Conservation (phyloP, 2,888 invertebrate species). For the Nomada fucata region DNA sequence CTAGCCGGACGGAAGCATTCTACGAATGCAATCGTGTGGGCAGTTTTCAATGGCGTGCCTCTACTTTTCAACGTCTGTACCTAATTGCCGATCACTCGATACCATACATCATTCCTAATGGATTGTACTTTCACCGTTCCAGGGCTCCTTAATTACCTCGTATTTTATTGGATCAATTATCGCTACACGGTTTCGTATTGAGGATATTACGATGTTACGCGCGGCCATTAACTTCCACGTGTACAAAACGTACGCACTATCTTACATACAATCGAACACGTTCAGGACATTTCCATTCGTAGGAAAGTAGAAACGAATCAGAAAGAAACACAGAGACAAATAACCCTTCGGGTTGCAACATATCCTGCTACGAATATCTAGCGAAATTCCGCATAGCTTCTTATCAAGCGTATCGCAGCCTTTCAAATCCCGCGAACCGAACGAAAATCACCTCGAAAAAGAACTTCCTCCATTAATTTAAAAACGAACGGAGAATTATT, state of each 20-base stretch:
- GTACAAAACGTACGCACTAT: neutral
- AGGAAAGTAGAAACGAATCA: neutral
- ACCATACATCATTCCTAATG: constrained; percentile 37
- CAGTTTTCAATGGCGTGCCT: constrained; percentile 30
- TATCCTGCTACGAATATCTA: neutral
- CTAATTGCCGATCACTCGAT: constrained; percentile 25
- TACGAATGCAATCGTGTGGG: constrained; percentile 20
- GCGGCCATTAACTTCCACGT: constrained; percentile 11
- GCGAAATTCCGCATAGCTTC: neutral
- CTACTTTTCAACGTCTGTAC: constrained; percentile 30
- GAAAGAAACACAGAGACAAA: neutral
- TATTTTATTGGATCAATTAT: constrained; percentile 28
- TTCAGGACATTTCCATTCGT: neutral
- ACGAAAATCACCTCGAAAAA: neutral
- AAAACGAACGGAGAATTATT: constrained; percentile 28
- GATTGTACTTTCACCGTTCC: constrained; percentile 33
- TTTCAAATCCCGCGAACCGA: neutral
- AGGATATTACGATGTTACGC: constrained; percentile 8
- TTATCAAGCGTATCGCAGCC: neutral
- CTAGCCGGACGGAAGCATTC: constrained; percentile 2
- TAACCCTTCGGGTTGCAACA: neutral
- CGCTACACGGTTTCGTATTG: constrained; percentile 21
- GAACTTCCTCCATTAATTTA: neutral
- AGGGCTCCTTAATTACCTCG: constrained; percentile 31
- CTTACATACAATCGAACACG: neutral